phyloP scores from a whole-genome alignment of 2,888 invertebrate genomes.

The Torymus tubicola region DNA sequence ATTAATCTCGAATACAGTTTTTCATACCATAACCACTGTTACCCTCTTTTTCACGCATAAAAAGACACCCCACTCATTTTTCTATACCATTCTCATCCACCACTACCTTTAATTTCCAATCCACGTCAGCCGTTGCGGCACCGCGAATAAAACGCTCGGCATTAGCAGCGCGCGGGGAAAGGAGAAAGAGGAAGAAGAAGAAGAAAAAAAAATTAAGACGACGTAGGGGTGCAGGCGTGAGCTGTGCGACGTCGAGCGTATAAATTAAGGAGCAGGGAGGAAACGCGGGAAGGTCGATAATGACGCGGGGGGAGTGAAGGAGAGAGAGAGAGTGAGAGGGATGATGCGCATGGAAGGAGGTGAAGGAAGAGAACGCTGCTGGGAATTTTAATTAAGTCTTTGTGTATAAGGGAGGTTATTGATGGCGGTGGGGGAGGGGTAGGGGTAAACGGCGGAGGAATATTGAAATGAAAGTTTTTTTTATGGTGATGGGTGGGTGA shows the following conservation, averaged over 20 bases:
- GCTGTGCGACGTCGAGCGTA: not conserved
- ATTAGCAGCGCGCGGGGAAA: not conserved
- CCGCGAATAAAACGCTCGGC: not conserved
- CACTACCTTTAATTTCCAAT: conserved; percentile 1
- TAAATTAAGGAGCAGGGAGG: conserved; percentile 25
- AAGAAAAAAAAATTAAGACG: conserved; percentile 24
- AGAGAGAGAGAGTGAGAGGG: not conserved
- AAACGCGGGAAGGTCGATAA: conserved; percentile 20
- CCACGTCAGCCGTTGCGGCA: not conserved
- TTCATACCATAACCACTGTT: too few species aligned
- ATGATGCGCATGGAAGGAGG: conserved; percentile 14
- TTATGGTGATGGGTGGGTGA: too few species aligned
- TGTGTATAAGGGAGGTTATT: conserved; percentile 21
- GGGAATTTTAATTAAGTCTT: conserved; percentile 41
- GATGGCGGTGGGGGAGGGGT: not conserved
- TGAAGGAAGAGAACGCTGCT: conserved; percentile 9
- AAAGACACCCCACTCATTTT: not conserved
- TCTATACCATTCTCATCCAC: not conserved
- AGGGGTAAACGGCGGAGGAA: not conserved
- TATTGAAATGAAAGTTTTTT: conserved; percentile 31
- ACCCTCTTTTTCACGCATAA: too few species aligned
- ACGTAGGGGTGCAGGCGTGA: not conserved
- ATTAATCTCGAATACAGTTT: too few species aligned
- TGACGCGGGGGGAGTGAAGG: conserved; percentile 6
- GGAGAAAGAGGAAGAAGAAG: not conserved